Evolutionary conservation across 2,888 invertebrate species (phyloP).

Genomic region (Ophion slaviceki): DNA sequence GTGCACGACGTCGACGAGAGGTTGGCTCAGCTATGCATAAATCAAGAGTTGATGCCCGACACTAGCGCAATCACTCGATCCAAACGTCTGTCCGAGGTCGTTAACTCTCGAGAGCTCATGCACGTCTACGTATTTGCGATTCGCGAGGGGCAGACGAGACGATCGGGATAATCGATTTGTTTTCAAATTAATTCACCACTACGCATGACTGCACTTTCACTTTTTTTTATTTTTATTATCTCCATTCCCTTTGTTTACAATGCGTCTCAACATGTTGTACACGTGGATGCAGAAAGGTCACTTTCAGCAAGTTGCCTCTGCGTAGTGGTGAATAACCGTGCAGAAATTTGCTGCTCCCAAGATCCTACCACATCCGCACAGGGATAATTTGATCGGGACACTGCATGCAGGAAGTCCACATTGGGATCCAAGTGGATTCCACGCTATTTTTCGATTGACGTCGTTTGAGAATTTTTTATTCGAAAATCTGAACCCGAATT

Average conservation of each 20-base stretch:
- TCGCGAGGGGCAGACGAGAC: not conserved
- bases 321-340: too few species aligned
- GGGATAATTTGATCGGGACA: too few species aligned
- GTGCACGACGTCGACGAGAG: conserved; percentile 68
- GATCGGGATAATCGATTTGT: conserved; percentile 10
- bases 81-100: conserved; percentile 50
- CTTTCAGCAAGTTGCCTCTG: not conserved
- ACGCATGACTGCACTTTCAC: not conserved
- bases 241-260: not conserved
- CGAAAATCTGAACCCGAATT: too few species aligned
- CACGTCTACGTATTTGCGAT: not conserved
- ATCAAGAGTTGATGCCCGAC: conserved; percentile 63
- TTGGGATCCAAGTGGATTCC: too few species aligned
- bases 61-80: conserved; percentile 29
- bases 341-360: too few species aligned
- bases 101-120: conserved; percentile 45
- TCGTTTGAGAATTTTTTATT: too few species aligned
- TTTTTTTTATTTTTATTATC: not conserved
- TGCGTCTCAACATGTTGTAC: not conserved
- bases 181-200: not conserved
- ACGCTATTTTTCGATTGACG: too few species aligned
- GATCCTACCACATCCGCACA: too few species aligned
- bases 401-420: too few species aligned
- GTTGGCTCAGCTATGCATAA: conserved; percentile 70
- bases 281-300: not conserved